phyloP scores from a whole-genome alignment of 2,113 vertebrate genomes.

The Salvator merianae region DNA sequence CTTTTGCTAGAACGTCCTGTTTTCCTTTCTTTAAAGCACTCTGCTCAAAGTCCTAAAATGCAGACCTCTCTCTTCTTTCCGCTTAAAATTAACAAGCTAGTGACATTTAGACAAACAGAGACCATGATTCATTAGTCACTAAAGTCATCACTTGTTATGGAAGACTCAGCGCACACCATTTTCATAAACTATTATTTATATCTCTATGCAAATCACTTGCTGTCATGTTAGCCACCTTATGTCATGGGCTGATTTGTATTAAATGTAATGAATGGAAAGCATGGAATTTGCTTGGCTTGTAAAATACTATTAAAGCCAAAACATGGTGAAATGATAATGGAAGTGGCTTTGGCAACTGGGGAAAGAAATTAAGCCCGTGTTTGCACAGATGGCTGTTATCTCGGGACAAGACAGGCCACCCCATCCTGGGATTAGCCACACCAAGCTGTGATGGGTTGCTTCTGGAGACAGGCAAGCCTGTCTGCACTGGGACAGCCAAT shows the following conservation, averaged over 20 bases:
- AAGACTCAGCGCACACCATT: slow-evolving; percentile 1
- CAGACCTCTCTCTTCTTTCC: rapidly evolving
- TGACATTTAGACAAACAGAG: slow-evolving; percentile 6
- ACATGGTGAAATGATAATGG: not conserved
- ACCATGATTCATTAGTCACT: not conserved
- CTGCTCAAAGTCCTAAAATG: not conserved
- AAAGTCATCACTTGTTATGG: slow-evolving; percentile 20
- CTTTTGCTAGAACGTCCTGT: not conserved
- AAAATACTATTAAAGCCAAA: not conserved
- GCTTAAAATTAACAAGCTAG: rapidly evolving
- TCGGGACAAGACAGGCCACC: too few relatives aligned
- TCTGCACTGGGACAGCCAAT: too few relatives aligned
- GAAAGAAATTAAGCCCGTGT: not conserved
- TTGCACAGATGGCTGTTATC: too few relatives aligned
- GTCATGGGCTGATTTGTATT: slow-evolving; percentile 54
- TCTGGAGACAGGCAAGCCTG: too few relatives aligned
- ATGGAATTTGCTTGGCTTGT: slow-evolving; percentile 17
- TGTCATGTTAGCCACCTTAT: not conserved
- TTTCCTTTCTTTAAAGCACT: not conserved
- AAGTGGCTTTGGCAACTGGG: not conserved
- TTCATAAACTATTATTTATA: not conserved
- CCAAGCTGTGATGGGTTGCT: too few relatives aligned
- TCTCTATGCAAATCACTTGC: slow-evolving; percentile 26
- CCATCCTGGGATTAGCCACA: too few relatives aligned
- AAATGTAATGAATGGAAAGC: slow-evolving; percentile 26